Conservation (phyloP, 2,797 vertebrate species). For the Siniperca undulata region DNA sequence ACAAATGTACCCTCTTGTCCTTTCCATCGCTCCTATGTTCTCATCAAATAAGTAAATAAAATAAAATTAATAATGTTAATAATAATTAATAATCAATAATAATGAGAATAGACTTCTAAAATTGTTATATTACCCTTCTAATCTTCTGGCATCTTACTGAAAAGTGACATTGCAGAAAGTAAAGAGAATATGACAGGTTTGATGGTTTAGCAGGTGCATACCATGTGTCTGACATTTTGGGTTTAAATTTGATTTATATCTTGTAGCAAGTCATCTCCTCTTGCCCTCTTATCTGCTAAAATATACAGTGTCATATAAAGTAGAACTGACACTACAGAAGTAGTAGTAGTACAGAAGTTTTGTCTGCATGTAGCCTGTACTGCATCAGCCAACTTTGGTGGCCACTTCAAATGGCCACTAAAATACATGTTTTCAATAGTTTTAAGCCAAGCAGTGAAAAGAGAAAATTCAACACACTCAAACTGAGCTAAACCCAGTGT, state of each 20-base stretch:
- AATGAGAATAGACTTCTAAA: background rate
- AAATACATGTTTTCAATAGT: background rate
- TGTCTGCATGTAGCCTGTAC: background rate
- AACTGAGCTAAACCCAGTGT: slow-evolving; percentile 12
- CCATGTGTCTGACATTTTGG: slow-evolving; percentile 28
- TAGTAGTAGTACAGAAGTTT: background rate
- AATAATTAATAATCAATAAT: background rate
- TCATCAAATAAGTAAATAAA: background rate
- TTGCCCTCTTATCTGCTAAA: slow-evolving; percentile 7
- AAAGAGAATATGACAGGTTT: background rate
- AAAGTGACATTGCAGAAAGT: background rate
- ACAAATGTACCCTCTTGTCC: background rate
- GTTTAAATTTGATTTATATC: slow-evolving; percentile 35
- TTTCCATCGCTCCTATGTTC: background rate
- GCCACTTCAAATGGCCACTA: background rate
- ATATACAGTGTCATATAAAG: slow-evolving; percentile 2
- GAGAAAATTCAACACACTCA: background rate
- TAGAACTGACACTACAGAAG: slow-evolving; percentile 22
- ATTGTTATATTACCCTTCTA: background rate
- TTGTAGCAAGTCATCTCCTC: slow-evolving; percentile 20
- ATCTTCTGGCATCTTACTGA: background rate
- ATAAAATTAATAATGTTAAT: background rate
- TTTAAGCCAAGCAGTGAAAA: background rate
- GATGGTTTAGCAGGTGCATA: slow-evolving; percentile 22
- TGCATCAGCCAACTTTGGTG: background rate